These are phyloP conservation scores for Chymomyza caudatula DNA, from an alignment of 2,888 invertebrate genomes.

Conservation along the genomic window DNA sequence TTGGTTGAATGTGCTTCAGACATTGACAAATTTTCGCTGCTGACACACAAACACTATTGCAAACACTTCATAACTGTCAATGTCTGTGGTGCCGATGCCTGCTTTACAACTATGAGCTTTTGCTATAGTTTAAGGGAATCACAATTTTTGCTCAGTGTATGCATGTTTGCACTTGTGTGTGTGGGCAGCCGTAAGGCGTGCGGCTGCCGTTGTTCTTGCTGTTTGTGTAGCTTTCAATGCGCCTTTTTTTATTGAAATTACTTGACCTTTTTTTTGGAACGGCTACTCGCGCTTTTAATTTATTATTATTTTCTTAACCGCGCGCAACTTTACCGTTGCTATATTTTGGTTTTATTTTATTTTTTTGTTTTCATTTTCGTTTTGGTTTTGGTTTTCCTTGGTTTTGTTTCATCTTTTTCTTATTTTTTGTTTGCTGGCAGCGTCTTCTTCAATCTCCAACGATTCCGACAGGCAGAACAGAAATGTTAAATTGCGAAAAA, in stretches of 20 bases:
- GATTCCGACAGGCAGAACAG: constrained; percentile 46
- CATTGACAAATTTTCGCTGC: too few species aligned
- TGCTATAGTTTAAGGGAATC: too few species aligned
- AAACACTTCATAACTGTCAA: too few species aligned
- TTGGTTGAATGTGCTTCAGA: too few species aligned
- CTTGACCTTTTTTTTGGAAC: constrained; percentile 56
- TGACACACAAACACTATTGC: too few species aligned
- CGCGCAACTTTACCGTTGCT: background rate
- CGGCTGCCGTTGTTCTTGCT: constrained; percentile 5
- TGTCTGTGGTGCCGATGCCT: too few species aligned
- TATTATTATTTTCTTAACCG: constrained; percentile 53
- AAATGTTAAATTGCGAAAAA: constrained; percentile 58
- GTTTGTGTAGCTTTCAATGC: constrained; percentile 10
- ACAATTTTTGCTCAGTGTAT: background rate
- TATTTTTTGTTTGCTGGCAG: constrained; percentile 14
- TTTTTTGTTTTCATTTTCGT: background rate
- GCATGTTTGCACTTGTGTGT: too few species aligned
- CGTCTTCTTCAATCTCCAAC: background rate
- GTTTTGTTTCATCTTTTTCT: constrained; percentile 8
- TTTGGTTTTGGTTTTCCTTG: constrained; percentile 8
- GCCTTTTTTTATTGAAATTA: constrained; percentile 45
- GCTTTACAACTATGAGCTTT: too few species aligned
- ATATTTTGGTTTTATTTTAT: background rate
- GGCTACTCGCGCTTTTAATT: constrained; percentile 48
- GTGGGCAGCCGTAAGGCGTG: background rate